These are phyloP conservation scores for Porphyrio hochstetteri DNA, from an alignment of 2,113 vertebrate genomes.

Conservation along the genomic window DNA sequence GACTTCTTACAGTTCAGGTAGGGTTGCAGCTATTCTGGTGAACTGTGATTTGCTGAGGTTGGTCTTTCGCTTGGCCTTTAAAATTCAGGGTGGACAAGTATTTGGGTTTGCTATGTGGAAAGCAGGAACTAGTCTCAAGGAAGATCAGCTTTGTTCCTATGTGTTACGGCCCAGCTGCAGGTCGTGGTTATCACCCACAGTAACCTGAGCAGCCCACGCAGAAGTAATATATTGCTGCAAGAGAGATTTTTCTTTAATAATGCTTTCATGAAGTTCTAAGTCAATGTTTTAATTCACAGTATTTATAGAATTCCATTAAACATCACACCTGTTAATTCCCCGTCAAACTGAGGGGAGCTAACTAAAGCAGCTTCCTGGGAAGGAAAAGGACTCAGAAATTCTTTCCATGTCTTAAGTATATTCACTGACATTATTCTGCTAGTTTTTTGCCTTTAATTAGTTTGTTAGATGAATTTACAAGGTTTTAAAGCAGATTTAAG, in stretches of 20 bases:
- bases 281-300: background rate
- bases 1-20: background rate
- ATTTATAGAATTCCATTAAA: background rate
- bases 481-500: background rate
- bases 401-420: background rate
- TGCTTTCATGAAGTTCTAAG: background rate
- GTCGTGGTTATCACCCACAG: background rate
- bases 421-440: background rate
- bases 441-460: background rate
- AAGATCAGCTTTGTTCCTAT: background rate
- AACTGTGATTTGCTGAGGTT: background rate
- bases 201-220: fast-evolving
- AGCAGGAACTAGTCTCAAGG: background rate
- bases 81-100: background rate
- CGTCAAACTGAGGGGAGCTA: background rate
- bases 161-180: background rate
- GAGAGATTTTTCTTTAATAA: background rate
- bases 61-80: background rate
- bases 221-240: background rate
- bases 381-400: background rate
- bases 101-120: background rate
- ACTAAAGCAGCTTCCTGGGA: background rate
- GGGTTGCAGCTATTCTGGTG: background rate
- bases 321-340: background rate
- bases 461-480: background rate